Percentiles rank a stretch among this genome's conserved stretches.
These are phyloP conservation scores for Trididemnum miniatum DNA, from an alignment of 23 tunicate genomes.

Conservation along the genomic window DNA sequence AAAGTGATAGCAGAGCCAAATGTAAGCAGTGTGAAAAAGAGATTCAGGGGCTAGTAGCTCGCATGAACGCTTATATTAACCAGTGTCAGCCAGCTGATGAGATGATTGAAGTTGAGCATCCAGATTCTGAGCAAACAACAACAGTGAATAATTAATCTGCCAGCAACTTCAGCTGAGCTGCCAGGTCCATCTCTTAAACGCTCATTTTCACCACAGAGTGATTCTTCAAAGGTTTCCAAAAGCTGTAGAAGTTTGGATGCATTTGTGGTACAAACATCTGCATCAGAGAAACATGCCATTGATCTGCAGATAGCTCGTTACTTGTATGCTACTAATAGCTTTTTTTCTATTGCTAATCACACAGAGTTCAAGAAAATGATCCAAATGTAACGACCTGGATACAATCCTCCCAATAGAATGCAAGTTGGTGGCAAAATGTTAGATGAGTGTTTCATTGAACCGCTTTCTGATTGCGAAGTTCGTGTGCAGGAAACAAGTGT, in stretches of 20 bases:
- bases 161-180: background rate
- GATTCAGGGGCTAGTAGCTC: background rate
- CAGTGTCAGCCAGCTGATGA: background rate
- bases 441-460: background rate
- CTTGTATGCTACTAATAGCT: background rate
- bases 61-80: background rate
- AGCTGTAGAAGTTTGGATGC: too few species aligned
- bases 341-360: background rate
- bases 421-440: slow-evolving; percentile 13
- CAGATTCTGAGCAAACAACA: background rate
- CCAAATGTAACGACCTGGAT: slow-evolving; percentile 10
- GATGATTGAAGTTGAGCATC: background rate
- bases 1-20: too few species aligned
- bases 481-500: background rate
- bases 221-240: background rate
- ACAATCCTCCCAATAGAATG: background rate
- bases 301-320: background rate
- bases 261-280: background rate
- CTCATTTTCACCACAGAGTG: background rate
- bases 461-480: background rate
- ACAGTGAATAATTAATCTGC: background rate
- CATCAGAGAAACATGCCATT: background rate
- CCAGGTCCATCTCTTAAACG: too few species aligned
- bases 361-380: background rate
- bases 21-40: background rate